These are phyloP conservation scores for Scolopax mira DNA, from an alignment of 2,113 vertebrate genomes.

Conservation along the genomic window DNA sequence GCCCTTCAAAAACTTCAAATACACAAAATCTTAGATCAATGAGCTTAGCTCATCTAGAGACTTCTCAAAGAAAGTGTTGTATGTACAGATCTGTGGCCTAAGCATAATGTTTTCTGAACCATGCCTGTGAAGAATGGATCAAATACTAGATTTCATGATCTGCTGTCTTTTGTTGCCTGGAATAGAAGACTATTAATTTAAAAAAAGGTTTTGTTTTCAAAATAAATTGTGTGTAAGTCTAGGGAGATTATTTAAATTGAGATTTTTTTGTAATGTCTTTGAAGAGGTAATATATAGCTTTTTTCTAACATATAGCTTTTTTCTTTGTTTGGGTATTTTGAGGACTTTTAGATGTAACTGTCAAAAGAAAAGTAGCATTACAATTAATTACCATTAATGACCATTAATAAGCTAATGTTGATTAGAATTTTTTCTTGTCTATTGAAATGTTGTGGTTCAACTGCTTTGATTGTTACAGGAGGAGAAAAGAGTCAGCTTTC, in stretches of 20 bases:
- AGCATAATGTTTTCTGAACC: conserved; percentile 33
- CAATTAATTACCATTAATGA: no score
- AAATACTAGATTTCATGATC: conserved; percentile 36
- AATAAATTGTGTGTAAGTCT: conserved; percentile 43
- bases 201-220: conserved; percentile 34
- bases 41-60: conserved; percentile 17
- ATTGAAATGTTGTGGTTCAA: neutral
- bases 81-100: neutral
- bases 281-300: neutral
- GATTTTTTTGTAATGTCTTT: neutral
- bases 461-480: neutral
- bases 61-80: conserved; percentile 25
- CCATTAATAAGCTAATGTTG: neutral
- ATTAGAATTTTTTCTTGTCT: neutral
- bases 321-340: neutral
- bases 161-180: conserved; percentile 33
- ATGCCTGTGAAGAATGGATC: conserved; percentile 50
- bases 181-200: conserved; percentile 41
- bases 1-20: conserved; percentile 65
- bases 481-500: neutral
- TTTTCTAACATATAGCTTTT: neutral
- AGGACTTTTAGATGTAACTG: neutral
- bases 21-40: conserved; percentile 58
- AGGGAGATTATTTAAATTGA: conserved; percentile 21
- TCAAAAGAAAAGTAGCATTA: neutral